These are phyloP conservation scores for Drosophila ezoana DNA, from an alignment of 2,888 invertebrate genomes.

Conservation along the genomic window DNA sequence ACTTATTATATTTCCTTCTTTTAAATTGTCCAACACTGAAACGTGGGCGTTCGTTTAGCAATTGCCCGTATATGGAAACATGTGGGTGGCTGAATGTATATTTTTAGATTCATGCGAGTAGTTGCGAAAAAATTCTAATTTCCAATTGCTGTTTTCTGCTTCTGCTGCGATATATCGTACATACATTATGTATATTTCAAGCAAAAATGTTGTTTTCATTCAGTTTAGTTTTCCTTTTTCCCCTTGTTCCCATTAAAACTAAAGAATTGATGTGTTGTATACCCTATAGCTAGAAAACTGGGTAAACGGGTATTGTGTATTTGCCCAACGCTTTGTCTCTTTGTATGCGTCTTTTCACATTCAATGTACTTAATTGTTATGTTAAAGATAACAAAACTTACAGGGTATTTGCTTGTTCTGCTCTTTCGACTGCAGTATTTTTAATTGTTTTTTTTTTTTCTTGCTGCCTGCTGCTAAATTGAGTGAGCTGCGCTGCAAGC, in stretches of 20 bases:
- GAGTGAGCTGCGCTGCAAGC: slow-evolving; percentile 23
- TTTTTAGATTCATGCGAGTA: background rate
- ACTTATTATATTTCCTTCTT: background rate
- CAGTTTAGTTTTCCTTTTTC: background rate
- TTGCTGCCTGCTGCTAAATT: slow-evolving; percentile 14
- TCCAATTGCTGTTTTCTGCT: background rate
- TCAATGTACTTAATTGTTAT: background rate
- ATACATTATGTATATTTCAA: too few relatives aligned
- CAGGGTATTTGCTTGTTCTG: background rate
- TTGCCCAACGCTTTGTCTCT: background rate
- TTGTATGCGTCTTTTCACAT: too few relatives aligned
- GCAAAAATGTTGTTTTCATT: background rate
- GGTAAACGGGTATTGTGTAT: background rate
- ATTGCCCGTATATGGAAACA: background rate
- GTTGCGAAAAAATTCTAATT: background rate
- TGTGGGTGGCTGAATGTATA: background rate
- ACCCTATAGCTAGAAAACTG: background rate
- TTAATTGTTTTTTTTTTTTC: slow-evolving; percentile 22
- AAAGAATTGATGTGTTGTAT: background rate
- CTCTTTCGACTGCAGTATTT: background rate
- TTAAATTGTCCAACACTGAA: slow-evolving; percentile 2
- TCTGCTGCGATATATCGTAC: too few relatives aligned
- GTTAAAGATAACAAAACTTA: background rate
- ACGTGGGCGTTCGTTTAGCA: slow-evolving; percentile 20
- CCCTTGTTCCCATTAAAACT: background rate